Evolutionary conservation across 2,113 vertebrate genomes (phyloP), one percentile per base, ranked within the genome.

Genomic region (Leptosomus discolor): DNA sequence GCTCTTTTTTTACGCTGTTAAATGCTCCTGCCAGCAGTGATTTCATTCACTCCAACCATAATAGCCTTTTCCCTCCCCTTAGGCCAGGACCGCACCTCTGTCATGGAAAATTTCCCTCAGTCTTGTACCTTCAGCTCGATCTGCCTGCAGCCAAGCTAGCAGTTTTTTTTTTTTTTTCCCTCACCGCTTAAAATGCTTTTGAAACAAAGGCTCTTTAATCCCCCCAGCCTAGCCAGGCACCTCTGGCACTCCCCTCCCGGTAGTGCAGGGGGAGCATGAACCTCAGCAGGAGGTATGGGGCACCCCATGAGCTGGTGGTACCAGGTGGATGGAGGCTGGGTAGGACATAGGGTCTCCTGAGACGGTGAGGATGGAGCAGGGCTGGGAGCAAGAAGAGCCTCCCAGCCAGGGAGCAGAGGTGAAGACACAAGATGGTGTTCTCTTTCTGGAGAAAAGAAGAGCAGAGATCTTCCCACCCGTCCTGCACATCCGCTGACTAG

Each of bases 201-300:
- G 83, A 97, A 97, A 98, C 78, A 95, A 96, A 96, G 45, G 27
- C 22, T 45, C 80, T 88, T 84, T 90, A 97, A 97, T 79, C 84
- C 73, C 20, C 48, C 45, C 41, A 64, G 69, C 75, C 54, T 46
- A 77, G 57, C n/a, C 74, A 95, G 86, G 82, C 79, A 90, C 82
- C 88, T 91, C 78, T 92, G 56, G 51, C 81, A 74, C 74, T 58
- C n/a, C 46, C 57, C 70, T 92, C 17, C 37, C 43, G 39, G 30
- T 24, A 17, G 53, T 1, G 8, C 48, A 93, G 70, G 48, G 15
- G 18, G 26, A 73, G 9, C 56, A 22, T 1, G 1, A 23, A 83
- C 20, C 27, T 43, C 70, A 73, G 61, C 70, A 69, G 63, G 29
- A 57, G 51, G 41, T 11, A n/a, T 2, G 0, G 51, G 56, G 13